Evolutionary conservation across 2,888 invertebrate genomes (phyloP).

Genomic region (Conchocele bisecta): DNA sequence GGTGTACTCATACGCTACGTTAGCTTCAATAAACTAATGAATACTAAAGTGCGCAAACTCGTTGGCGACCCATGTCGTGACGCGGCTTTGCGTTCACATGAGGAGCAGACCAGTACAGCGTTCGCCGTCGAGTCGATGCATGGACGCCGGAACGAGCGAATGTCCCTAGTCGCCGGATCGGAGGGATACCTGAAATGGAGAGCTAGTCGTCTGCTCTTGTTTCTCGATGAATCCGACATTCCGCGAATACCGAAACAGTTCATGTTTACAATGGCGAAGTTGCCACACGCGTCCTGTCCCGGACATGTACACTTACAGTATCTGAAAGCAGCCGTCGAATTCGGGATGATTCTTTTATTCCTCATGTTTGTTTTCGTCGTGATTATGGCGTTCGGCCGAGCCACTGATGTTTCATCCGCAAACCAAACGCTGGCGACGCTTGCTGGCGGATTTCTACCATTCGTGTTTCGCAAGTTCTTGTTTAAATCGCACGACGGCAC

Average conservation of each 20-base stretch:
- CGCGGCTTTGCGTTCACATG: constrained; percentile 9
- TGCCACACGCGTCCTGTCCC: constrained; percentile 33
- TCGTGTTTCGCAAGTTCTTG: constrained; percentile 41
- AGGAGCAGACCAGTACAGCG: constrained; percentile 33
- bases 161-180: neutral
- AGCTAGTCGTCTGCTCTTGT: constrained; percentile 23
- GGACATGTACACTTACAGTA: constrained; percentile 31
- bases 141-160: neutral
- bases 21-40: constrained; percentile 27
- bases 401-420: constrained; percentile 33
- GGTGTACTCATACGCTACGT: constrained; percentile 19
- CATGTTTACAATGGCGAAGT: constrained; percentile 26
- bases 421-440: constrained; percentile 42
- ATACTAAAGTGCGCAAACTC: constrained; percentile 17
- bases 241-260: constrained; percentile 40
- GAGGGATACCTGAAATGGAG: constrained; percentile 33
- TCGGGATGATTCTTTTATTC: constrained; percentile 34
- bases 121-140: constrained; percentile 4
- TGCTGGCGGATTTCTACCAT: constrained; percentile 46
- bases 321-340: constrained; percentile 35
- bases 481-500: constrained; percentile 29
- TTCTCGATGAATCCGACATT: constrained; percentile 38
- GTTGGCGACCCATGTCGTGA: constrained; percentile 20
- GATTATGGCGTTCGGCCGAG: constrained; percentile 48
- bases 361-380: constrained; percentile 46